These are phyloP conservation scores for Cyphomyrus discorhynchus DNA, from an alignment of 2,113 vertebrate species.

Conservation along the genomic window DNA sequence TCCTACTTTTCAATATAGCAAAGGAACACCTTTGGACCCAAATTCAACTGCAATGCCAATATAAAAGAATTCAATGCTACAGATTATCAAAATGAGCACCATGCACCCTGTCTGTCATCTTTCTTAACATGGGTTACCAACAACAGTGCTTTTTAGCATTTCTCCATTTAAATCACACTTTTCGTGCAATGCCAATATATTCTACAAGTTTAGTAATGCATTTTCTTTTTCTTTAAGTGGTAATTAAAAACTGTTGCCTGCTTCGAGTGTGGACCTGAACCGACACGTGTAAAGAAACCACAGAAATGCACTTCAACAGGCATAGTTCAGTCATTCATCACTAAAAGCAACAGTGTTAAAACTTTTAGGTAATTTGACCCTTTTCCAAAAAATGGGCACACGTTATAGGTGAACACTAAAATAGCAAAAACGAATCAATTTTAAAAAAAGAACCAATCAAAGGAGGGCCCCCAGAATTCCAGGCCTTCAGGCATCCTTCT, in stretches of 20 bases:
- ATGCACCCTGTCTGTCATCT: slow-evolving; percentile 32
- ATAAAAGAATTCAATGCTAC: slow-evolving; percentile 36
- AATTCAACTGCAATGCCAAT: slow-evolving; percentile 13
- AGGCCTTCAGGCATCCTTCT: slow-evolving; percentile 81
- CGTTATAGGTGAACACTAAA: slow-evolving; percentile 49
- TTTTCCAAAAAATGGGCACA: slow-evolving; percentile 52
- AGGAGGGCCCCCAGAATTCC: slow-evolving; percentile 34
- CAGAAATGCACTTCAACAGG: slow-evolving; percentile 39
- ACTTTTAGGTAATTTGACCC: slow-evolving; percentile 35
- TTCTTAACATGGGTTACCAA: slow-evolving; percentile 40
- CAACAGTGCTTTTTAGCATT: slow-evolving; percentile 56
- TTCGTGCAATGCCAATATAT: slow-evolving; percentile 66
- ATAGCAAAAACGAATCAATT: slow-evolving; percentile 41
- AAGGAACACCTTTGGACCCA: slow-evolving; percentile 20
- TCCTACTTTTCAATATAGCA: slow-evolving; percentile 4
- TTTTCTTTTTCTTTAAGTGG: slow-evolving; percentile 26
- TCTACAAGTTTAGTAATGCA: slow-evolving; percentile 67
- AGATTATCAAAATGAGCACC: slow-evolving; percentile 50
- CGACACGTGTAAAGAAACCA: slow-evolving; percentile 50
- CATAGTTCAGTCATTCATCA: slow-evolving; percentile 41
- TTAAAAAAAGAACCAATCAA: slow-evolving; percentile 28
- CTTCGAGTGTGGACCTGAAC: slow-evolving; percentile 30
- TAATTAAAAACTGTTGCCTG: slow-evolving; percentile 41
- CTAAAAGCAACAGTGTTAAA: slow-evolving; percentile 49
- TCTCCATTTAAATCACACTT: slow-evolving; percentile 58